Evolutionary conservation across 1,140 invertebrate species (phyloP).

Genomic region (Neotoxoptera formosana): DNA sequence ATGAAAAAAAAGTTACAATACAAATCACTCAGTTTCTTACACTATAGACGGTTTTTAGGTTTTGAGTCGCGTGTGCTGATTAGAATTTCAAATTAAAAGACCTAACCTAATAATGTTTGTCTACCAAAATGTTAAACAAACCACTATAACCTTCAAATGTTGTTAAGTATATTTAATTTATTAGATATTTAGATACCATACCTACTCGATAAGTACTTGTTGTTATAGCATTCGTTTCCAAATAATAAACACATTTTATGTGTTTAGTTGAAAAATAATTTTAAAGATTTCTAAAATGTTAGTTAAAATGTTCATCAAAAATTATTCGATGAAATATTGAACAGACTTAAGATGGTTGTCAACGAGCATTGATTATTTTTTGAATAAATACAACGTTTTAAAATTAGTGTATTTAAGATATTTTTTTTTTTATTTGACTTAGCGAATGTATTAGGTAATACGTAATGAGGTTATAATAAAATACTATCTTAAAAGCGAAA

Average conservation of each 20-base stretch:
- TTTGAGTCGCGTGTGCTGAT: background rate
- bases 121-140: background rate
- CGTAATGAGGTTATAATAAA: background rate
- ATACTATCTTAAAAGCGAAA: background rate
- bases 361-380: background rate
- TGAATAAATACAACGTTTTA: background rate
- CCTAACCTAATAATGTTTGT: background rate
- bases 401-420: background rate
- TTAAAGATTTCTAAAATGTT: background rate
- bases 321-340: background rate
- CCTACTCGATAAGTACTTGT: background rate
- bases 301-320: background rate
- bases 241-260: background rate
- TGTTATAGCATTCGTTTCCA: background rate
- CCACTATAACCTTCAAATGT: background rate
- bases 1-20: background rate
- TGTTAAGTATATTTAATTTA: background rate
- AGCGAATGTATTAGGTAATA: background rate
- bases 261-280: background rate
- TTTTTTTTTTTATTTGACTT: background rate
- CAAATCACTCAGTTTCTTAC: background rate
- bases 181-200: background rate
- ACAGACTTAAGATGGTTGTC: background rate
- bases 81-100: slow-evolving; percentile 11
- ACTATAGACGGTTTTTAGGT: background rate